Conservation (phyloP, 2,113 vertebrate species). For the Eudorcas thomsonii region DNA sequence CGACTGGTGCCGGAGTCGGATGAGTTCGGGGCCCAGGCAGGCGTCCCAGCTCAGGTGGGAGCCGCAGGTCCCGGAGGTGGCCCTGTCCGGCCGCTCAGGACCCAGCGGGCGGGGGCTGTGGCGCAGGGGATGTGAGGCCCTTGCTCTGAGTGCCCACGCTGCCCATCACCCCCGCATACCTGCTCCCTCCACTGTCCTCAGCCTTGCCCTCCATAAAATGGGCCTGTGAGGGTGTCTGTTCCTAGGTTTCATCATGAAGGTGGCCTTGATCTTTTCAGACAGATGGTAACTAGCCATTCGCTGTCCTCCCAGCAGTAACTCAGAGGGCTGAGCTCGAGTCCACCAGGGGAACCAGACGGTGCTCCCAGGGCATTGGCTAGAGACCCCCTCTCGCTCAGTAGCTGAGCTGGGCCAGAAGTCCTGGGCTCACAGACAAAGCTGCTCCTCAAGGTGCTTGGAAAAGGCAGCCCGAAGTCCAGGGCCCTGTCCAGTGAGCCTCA, state of each 20-base stretch:
- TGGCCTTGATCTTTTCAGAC: not conserved
- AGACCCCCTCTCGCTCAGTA: too few species aligned
- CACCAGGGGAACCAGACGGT: not conserved
- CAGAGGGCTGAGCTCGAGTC: not conserved
- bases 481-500: not conserved
- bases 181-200: not conserved
- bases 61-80: not conserved
- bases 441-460: not conserved
- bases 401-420: not conserved
- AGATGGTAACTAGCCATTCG: not conserved
- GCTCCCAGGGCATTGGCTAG: not conserved
- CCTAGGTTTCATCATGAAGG: not conserved
- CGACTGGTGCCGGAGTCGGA: not conserved
- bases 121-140: not conserved
- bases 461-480: not conserved
- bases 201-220: not conserved
- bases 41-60: not conserved
- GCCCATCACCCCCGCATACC: not conserved
- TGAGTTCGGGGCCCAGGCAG: accelerated
- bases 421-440: not conserved
- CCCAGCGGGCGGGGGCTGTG: not conserved
- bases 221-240: not conserved
- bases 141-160: not conserved
- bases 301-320: not conserved
- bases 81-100: not conserved